A percentile compares a stretch with the other conserved stretches of the same genome.
phyloP scores from a whole-genome alignment of 2,797 vertebrate species.

The Lutjanus argentimaculatus region DNA sequence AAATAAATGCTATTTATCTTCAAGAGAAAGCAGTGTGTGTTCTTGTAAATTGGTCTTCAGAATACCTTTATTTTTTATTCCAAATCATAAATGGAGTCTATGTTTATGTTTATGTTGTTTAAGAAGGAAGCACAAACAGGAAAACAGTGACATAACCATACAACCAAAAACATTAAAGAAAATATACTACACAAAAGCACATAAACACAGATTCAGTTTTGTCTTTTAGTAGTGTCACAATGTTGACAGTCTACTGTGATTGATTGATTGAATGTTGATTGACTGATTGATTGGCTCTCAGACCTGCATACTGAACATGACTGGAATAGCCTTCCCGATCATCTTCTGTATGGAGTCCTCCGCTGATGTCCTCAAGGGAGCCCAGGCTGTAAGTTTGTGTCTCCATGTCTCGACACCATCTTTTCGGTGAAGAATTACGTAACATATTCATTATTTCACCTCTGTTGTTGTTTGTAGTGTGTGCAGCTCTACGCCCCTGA shows the following conservation, averaged over 20 bases:
- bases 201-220: background rate
- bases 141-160: no score
- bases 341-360: constrained; percentile 91
- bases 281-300: constrained; percentile 52
- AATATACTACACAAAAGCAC: no score
- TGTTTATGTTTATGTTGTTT: no score
- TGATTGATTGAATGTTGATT: no score
- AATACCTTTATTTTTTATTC: background rate
- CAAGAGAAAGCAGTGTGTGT: background rate
- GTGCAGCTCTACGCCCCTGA: constrained; percentile 75
- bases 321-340: constrained; percentile 40
- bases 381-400: constrained; percentile 72
- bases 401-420: no score
- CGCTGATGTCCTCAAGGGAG: constrained; percentile 71
- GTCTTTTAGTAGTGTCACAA: background rate
- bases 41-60: constrained; percentile 5
- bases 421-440: background rate
- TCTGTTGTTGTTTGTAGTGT: constrained; percentile 83
- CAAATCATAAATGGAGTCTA: background rate
- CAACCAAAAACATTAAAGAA: no score
- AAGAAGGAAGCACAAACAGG: no score
- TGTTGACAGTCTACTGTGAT: background rate
- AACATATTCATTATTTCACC: background rate
- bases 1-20: background rate
- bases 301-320: constrained; percentile 88